These are phyloP conservation scores for Epizoanthus illoricatus DNA, from an alignment of 92 coral and sea anemone genomes.

Conservation along the genomic window DNA sequence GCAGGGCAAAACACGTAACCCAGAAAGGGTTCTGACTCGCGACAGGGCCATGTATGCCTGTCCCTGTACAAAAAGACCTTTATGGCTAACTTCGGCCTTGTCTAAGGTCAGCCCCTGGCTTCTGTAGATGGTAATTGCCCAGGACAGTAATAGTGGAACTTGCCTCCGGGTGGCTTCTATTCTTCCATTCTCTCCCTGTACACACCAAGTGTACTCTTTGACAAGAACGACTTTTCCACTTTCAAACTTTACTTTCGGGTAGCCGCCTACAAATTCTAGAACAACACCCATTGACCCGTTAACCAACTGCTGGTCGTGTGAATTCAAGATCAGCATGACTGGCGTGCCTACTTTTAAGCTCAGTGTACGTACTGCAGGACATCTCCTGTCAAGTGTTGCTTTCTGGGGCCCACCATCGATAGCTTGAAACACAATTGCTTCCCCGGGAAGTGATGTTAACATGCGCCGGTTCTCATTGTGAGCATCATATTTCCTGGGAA, in stretches of 20 bases:
- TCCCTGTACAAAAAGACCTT: constrained; percentile 30
- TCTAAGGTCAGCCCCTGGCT: constrained; percentile 39
- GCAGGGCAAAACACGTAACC: constrained; percentile 33
- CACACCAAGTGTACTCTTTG: constrained; percentile 26
- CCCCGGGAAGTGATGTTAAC: constrained; percentile 25
- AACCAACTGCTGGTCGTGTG: constrained; percentile 20
- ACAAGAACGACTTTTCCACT: background rate
- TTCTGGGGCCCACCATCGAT: constrained; percentile 45
- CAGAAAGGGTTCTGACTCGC: constrained; percentile 26
- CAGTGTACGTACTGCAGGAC: constrained; percentile 27
- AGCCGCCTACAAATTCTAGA: constrained; percentile 34
- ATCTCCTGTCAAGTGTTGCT: constrained; percentile 5
- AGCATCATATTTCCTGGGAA: constrained; percentile 13
- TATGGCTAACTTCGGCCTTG: constrained; percentile 32
- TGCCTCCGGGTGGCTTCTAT: constrained; percentile 25
- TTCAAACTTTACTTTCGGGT: constrained; percentile 39
- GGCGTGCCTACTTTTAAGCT: constrained; percentile 43
- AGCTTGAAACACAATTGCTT: constrained; percentile 14
- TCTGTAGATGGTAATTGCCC: constrained; percentile 43
- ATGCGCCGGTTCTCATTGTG: constrained; percentile 19
- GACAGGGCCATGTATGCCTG: constrained; percentile 39
- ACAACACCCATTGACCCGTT: constrained; percentile 49
- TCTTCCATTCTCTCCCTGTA: background rate
- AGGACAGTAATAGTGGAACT: constrained; percentile 15
- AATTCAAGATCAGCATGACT: constrained; percentile 37